Evolutionary conservation across 2,113 vertebrate genomes (phyloP).

Genomic region (Athene cunicularia): DNA sequence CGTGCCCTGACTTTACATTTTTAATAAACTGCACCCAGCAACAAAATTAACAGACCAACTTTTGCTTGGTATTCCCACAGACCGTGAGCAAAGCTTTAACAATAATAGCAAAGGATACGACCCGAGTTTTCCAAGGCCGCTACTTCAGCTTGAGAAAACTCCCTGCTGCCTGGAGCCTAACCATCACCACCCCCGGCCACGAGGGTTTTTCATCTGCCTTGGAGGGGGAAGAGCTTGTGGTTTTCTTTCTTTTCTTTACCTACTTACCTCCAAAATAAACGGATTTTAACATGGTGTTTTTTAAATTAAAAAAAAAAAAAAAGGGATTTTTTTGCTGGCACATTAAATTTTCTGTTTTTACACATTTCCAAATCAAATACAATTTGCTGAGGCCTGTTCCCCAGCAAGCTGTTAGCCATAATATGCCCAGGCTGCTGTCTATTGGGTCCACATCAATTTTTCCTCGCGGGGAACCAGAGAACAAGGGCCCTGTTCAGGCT

Average conservation of each 20-base stretch:
- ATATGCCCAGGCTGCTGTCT: background rate
- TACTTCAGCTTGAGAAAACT: background rate
- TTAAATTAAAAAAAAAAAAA: background rate
- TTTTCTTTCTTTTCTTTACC: background rate
- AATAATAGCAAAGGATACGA: no score
- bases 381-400: background rate
- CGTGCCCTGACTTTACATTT: background rate
- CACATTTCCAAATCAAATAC: background rate
- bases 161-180: background rate
- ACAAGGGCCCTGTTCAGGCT: background rate
- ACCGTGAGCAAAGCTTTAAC: fast-evolving
- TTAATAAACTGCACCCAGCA: background rate
- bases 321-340: background rate
- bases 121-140: background rate
- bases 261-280: background rate
- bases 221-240: background rate
- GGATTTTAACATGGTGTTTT: background rate
- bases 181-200: background rate
- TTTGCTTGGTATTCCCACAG: background rate
- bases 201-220: background rate
- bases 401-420: background rate
- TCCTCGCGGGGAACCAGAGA: background rate
- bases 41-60: background rate
- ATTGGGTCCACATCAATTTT: background rate
- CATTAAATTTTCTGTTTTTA: background rate